Conservation (phyloP, 1,140 invertebrate species). For the Uloborus diversus region DNA sequence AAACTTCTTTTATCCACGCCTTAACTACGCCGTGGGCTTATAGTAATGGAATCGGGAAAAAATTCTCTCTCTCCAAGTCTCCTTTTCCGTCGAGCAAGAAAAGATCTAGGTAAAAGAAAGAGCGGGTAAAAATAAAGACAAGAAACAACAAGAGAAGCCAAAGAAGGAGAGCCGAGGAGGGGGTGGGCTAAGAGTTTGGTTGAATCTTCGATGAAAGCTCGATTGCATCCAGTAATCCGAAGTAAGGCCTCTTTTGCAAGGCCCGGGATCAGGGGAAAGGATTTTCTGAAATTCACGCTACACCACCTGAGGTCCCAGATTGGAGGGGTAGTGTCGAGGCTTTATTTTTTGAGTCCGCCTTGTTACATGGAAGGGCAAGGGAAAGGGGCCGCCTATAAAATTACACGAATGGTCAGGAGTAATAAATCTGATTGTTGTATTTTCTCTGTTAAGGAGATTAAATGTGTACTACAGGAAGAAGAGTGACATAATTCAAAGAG, state of each 20-base stretch:
- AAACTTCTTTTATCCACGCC: no score
- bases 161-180: no score
- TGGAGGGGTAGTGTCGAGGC: not conserved
- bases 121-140: constrained; percentile 29
- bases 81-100: no score
- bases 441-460: no score
- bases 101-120: no score
- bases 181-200: constrained; percentile 37
- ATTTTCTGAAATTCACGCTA: constrained; percentile 56
- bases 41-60: no score
- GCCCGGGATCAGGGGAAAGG: constrained; percentile 34
- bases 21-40: no score
- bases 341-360: constrained; percentile 37
- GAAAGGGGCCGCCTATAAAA: constrained; percentile 34
- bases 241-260: constrained; percentile 41
- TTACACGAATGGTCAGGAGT: not conserved
- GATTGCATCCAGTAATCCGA: constrained; percentile 48
- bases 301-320: constrained; percentile 49
- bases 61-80: no score
- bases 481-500: no score
- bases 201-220: constrained; percentile 56
- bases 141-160: constrained; percentile 25
- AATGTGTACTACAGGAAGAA: no score
- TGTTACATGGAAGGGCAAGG: not conserved
- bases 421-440: not conserved